Evolutionary conservation across 2,888 invertebrate genomes (phyloP), one percentile per base, ranked within the genome.

Genomic region (Maniola hyperantus): DNA sequence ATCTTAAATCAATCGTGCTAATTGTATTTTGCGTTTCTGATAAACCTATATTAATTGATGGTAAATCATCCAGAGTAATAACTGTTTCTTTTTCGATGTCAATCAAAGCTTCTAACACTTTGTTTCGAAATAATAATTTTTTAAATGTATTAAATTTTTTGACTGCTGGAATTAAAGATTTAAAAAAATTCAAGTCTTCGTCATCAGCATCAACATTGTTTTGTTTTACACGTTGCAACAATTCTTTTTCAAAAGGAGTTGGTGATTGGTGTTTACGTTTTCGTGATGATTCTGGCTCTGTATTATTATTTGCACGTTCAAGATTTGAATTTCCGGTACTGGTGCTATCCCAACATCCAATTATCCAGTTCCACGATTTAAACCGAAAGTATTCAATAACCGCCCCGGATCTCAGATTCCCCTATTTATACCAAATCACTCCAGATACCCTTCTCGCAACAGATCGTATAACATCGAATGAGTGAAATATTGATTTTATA

Each of bases 101-200:
- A 69, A 74, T 73, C 55, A 72, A 67, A 69, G 66, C 68, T 67
- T 71, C 58, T 71, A 74, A 72, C 59, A 74, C 71, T 74, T 74
- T 73, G 11, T 73, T 70, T 51, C 71, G 73, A 70, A 74, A 73
- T 71, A 72, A 68, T 71, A 73, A 60, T 73, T 73, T 73, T 72
- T 72, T 71, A 70, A 71, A 72, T 44, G 44, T 61, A 73, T 60
- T 69, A 54, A 72, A 71, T 72, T 72, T 73, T 73, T 72, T 70
- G 18, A 72, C 68, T 55, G 68, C 70, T 69, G 73, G 72, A 63
- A 72, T 61, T 69, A 73, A 69, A 58, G 72, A 73, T 54, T 72
- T 68, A 68, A 73, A 73, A 70, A 73, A 73, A 71, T 71, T 71
- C 70, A 73, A 73, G 67, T 71, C 73, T 72, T 73, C 71, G 68